These are phyloP conservation scores for Meteorus colon DNA, from an alignment of 2,888 invertebrate genomes.

Conservation along the genomic window DNA sequence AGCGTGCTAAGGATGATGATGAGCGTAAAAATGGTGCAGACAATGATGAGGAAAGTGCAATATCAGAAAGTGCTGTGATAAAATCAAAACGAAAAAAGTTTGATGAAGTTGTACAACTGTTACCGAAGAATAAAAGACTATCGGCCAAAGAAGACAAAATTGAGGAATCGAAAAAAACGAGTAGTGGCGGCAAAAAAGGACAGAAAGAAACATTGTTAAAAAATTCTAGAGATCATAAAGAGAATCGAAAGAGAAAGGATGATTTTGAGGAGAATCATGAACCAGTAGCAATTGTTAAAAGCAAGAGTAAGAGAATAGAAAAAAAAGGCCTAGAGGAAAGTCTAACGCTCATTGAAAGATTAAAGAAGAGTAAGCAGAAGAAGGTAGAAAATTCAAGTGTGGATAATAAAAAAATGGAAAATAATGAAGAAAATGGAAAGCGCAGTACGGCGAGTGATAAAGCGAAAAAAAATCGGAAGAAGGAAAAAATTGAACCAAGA, in stretches of 20 bases:
- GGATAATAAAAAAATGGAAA: constrained; percentile 55
- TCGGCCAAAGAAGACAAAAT: constrained; percentile 62
- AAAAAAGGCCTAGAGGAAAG: constrained; percentile 59
- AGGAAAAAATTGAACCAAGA: constrained; percentile 54
- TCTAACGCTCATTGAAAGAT: constrained; percentile 50
- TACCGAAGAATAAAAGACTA: constrained; percentile 66
- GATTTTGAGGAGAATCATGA: constrained; percentile 68
- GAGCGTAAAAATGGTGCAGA: constrained; percentile 53
- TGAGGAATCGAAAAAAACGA: constrained; percentile 59
- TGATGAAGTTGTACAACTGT: constrained; percentile 61
- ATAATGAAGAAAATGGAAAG: constrained; percentile 50
- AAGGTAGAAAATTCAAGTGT: constrained; percentile 43
- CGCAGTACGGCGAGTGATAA: constrained; percentile 71
- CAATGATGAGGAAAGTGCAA: constrained; percentile 65
- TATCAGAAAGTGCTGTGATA: constrained; percentile 66
- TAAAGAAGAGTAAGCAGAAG: constrained; percentile 62
- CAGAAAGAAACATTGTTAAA: constrained; percentile 56
- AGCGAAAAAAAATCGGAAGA: constrained; percentile 66
- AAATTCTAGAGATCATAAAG: constrained; percentile 61
- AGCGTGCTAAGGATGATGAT: constrained; percentile 54
- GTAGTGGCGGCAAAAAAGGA: constrained; percentile 44
- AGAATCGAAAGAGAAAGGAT: constrained; percentile 64
- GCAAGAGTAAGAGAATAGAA: constrained; percentile 65
- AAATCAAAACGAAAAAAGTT: constrained; percentile 67
- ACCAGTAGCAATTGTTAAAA: constrained; percentile 57